Conservation (phyloP, 2,888 invertebrate genomes). For the Glaucopsyche alexis region DNA sequence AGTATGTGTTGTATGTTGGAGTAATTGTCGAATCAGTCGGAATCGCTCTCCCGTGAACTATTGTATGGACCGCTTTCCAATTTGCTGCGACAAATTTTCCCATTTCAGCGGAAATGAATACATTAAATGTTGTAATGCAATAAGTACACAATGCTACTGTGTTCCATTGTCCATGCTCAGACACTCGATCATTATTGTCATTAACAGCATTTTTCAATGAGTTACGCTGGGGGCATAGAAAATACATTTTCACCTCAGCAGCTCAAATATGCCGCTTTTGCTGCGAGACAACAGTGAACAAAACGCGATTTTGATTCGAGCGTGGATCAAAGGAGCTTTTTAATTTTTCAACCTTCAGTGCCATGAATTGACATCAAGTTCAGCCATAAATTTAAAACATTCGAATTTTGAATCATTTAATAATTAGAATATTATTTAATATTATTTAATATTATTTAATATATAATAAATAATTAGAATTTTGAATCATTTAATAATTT, state of each 20-base stretch:
- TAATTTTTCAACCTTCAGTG: no score
- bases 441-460: no score
- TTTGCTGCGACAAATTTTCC: slow-evolving; percentile 70
- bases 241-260: not conserved
- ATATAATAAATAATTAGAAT: no score
- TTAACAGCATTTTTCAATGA: not conserved
- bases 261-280: no score
- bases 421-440: no score
- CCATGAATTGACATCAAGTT: no score
- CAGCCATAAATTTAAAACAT: no score
- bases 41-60: slow-evolving; percentile 25
- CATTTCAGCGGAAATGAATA: slow-evolving; percentile 35
- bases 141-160: not conserved
- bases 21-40: not conserved
- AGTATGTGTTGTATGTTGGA: not conserved
- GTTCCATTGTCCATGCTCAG: not conserved
- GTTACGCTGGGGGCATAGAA: not conserved
- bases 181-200: not conserved
- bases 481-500: no score
- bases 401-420: no score
- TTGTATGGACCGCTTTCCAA: slow-evolving; percentile 61
- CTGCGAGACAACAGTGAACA: no score
- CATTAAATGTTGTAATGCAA: slow-evolving; percentile 10
- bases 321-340: no score
- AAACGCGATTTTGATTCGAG: no score